These are phyloP conservation scores for Orientallactaga sibirica DNA, from an alignment of 2,797 vertebrate genomes.

Conservation along the genomic window DNA sequence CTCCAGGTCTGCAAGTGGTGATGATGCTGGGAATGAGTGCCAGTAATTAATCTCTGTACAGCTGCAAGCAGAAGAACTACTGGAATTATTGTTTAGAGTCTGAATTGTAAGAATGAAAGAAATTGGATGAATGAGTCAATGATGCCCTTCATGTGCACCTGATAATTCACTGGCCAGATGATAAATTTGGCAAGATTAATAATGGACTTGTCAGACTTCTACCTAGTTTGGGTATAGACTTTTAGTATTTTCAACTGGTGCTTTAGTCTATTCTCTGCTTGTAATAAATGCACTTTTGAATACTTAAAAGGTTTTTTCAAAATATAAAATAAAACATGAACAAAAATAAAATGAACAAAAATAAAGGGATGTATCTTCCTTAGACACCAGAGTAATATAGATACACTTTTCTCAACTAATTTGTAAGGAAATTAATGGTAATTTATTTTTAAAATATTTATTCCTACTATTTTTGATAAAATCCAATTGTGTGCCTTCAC, in stretches of 20 bases:
- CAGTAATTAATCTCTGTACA: conserved; percentile 17
- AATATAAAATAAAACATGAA: not conserved
- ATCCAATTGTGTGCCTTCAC: not conserved
- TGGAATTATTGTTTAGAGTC: not conserved
- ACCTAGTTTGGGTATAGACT: not conserved
- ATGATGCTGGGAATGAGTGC: not conserved
- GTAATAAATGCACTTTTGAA: not conserved
- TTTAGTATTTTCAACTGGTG: not conserved
- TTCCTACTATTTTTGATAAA: not conserved
- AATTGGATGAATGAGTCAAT: conserved; percentile 54
- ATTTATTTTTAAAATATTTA: not conserved
- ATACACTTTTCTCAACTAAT: not conserved
- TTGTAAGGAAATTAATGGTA: not conserved
- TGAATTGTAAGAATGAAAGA: conserved; percentile 42
- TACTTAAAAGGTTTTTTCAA: not conserved
- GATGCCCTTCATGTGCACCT: conserved; percentile 8
- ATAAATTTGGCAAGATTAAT: conserved; percentile 54
- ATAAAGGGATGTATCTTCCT: not conserved
- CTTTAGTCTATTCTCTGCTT: not conserved
- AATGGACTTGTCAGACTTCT: conserved; percentile 40
- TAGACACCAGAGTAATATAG: not conserved
- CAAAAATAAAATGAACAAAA: not conserved
- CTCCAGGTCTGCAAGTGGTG: not conserved
- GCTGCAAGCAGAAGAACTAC: conserved; percentile 42
- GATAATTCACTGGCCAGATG: conserved; percentile 29